phyloP scores from a whole-genome alignment of 2,888 invertebrate species.

The Cacoxenus indagator region DNA sequence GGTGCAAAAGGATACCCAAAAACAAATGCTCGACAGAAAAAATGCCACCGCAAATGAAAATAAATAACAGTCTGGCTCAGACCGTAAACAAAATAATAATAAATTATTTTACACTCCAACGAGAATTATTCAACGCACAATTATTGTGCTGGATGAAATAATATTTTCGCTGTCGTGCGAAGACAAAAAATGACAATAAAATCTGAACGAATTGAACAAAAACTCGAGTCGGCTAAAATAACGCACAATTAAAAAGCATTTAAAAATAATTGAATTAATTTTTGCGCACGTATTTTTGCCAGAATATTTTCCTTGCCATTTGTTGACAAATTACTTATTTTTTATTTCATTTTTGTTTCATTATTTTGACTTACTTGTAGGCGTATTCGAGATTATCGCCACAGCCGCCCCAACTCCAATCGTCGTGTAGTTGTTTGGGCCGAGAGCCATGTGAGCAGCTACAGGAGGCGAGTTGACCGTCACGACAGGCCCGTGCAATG shows the following conservation, averaged over 20 bases:
- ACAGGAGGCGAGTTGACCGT: conserved; percentile 90
- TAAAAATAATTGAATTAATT: conserved; percentile 23
- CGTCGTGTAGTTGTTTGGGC: conserved; percentile 86
- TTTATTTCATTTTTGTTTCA: background rate
- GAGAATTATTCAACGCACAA: conserved; percentile 18
- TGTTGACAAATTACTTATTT: background rate
- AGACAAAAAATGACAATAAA: background rate
- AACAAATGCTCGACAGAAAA: background rate
- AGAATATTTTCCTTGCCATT: background rate
- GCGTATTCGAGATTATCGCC: conserved; percentile 97
- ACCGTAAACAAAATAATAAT: conserved; percentile 19
- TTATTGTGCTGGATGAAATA: conserved; percentile 26
- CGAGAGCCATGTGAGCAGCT: conserved; percentile 88
- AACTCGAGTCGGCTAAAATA: background rate
- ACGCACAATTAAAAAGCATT: conserved; percentile 24
- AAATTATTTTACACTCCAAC: conserved; percentile 28
- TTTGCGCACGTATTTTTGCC: no score
- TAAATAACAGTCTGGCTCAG: conserved; percentile 20
- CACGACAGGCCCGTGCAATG: conserved; percentile 90
- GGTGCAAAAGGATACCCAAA: background rate
- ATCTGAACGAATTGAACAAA: background rate
- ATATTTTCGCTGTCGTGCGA: conserved; percentile 11
- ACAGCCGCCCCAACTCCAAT: conserved; percentile 99
- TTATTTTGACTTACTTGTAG: conserved; percentile 80
- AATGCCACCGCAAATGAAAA: conserved; percentile 19